A percentile compares a stretch with the other conserved stretches of the same genome.
These are phyloP conservation scores for Sitta europaea DNA, from an alignment of 2,113 vertebrate species.

Conservation along the genomic window DNA sequence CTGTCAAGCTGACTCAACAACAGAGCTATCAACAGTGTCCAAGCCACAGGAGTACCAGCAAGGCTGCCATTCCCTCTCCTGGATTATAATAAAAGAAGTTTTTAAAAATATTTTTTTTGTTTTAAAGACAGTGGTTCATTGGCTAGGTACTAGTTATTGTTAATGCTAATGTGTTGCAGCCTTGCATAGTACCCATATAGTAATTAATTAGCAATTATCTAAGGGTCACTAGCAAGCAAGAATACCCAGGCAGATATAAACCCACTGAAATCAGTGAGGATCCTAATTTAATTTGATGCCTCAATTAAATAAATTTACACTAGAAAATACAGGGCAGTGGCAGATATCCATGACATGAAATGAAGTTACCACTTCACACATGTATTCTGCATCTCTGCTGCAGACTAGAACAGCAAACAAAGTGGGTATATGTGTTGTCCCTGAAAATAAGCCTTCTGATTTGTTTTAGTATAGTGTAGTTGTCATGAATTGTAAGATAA, in stretches of 20 bases:
- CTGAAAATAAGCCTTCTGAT: no score
- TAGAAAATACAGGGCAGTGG: neutral
- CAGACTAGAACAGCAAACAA: neutral
- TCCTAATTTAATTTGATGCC: neutral
- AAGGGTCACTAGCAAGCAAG: neutral
- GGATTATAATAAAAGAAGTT: neutral
- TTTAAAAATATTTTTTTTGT: neutral
- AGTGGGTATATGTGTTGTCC: no score
- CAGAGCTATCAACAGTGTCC: fast-evolving
- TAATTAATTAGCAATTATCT: neutral
- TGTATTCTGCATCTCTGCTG: neutral
- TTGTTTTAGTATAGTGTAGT: no score
- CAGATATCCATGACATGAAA: neutral
- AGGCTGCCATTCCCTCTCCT: neutral
- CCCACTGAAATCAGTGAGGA: neutral
- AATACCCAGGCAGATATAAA: neutral
- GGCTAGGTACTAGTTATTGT: neutral
- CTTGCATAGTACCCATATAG: neutral
- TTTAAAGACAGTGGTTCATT: neutral
- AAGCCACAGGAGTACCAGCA: neutral
- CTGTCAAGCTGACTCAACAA: neutral
- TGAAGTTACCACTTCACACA: neutral
- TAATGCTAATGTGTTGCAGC: neutral
- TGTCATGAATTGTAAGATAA: no score
- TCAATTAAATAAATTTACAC: neutral